Percentiles rank a stretch among this genome's conserved stretches.
Conservation (phyloP, 2,797 vertebrate genomes). For the Leontocebus nigricollis region DNA sequence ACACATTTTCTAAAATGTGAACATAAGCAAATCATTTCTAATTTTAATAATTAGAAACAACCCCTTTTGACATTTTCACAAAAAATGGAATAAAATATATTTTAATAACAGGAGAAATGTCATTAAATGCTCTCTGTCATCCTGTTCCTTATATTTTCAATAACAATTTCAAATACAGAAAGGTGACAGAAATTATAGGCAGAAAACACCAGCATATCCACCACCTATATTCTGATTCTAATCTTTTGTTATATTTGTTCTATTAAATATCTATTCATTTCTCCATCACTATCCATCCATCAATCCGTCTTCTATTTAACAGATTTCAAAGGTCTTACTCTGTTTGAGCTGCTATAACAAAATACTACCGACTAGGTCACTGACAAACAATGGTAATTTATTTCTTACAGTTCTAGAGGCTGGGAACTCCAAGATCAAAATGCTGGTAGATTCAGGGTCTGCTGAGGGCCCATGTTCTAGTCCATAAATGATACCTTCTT, state of each 20-base stretch:
- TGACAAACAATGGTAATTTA: neutral
- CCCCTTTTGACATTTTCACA: neutral
- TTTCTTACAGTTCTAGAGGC: neutral
- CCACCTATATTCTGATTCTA: neutral
- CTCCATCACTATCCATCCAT: neutral
- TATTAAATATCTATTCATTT: neutral
- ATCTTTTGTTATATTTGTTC: neutral
- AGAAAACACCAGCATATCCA: neutral
- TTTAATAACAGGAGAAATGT: neutral
- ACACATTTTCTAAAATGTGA: neutral
- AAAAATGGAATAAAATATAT: neutral
- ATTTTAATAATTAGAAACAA: neutral
- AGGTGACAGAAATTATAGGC: neutral
- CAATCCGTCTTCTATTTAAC: neutral
- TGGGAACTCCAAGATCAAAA: neutral
- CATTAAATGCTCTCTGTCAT: neutral
- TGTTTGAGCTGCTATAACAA: neutral
- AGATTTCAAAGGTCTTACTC: neutral
- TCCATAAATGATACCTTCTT: neutral
- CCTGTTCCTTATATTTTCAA: neutral
- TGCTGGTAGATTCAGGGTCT: neutral
- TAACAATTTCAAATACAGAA: neutral
- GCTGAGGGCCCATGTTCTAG: neutral
- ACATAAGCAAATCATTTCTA: neutral
- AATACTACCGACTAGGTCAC: neutral